A percentile compares a stretch with the other conserved stretches of the same genome.
phyloP scores from a whole-genome alignment of 2,888 invertebrate genomes.

The Mythimna lalbum region DNA sequence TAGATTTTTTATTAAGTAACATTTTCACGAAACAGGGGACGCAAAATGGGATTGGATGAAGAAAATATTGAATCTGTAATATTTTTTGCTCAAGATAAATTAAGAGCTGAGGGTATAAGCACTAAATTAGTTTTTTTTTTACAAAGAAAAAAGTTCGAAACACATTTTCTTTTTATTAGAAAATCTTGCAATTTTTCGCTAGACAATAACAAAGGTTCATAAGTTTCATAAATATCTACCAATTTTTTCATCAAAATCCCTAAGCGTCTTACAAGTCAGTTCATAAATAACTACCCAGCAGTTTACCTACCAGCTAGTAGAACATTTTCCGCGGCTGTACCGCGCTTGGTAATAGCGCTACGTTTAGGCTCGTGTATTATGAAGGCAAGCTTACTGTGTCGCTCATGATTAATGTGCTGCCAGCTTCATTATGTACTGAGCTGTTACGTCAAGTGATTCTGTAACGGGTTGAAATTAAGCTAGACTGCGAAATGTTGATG shows the following conservation, averaged over 20 bases:
- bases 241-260: background rate
- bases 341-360: slow-evolving; percentile 34
- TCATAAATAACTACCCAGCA: slow-evolving; percentile 36
- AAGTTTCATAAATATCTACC: background rate
- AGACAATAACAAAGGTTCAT: slow-evolving; percentile 2
- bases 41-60: slow-evolving; percentile 10
- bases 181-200: background rate
- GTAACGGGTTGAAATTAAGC: slow-evolving; percentile 23
- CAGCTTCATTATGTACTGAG: slow-evolving; percentile 52
- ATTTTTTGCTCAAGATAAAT: background rate
- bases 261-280: slow-evolving; percentile 24
- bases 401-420: slow-evolving; percentile 56
- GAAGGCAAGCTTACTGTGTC: slow-evolving; percentile 48
- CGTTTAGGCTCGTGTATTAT: slow-evolving; percentile 51
- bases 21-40: slow-evolving; percentile 28
- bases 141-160: background rate
- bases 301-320: slow-evolving; percentile 25
- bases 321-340: slow-evolving; percentile 31
- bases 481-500: slow-evolving; percentile 12
- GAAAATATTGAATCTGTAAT: slow-evolving; percentile 10
- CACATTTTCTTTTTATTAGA: slow-evolving; percentile 2
- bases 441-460: slow-evolving; percentile 47
- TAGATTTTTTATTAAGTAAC: slow-evolving; percentile 24
- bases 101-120: slow-evolving; percentile 7
- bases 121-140: slow-evolving; percentile 9